A percentile compares a stretch with the other conserved stretches of the same genome.
These are phyloP conservation scores for Xyrichtys novacula DNA, from an alignment of 2,797 vertebrate genomes.

Conservation along the genomic window DNA sequence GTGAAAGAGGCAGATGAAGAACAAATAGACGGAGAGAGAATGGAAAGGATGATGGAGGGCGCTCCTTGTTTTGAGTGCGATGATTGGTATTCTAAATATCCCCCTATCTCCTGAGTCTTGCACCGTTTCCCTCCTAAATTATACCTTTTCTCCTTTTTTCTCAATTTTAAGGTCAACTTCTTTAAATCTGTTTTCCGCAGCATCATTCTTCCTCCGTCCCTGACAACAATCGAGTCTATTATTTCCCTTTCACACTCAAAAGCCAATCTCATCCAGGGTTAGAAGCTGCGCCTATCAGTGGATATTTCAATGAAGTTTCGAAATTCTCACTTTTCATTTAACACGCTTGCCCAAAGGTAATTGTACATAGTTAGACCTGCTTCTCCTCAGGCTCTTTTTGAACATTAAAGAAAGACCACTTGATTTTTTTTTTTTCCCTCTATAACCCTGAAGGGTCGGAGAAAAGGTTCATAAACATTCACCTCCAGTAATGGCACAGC, in stretches of 20 bases:
- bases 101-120: conserved; percentile 17
- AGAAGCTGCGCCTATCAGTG: background rate
- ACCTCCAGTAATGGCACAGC: background rate
- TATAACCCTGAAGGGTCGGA: background rate
- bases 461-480: background rate
- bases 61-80: conserved; percentile 53
- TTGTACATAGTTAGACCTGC: background rate
- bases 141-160: conserved; percentile 14
- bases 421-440: background rate
- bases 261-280: conserved; percentile 12
- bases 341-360: background rate
- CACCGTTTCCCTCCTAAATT: conserved; percentile 14
- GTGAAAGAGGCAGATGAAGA: conserved; percentile 37
- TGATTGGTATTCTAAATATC: conserved; percentile 53
- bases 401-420: conserved; percentile 1
- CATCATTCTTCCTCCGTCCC: background rate
- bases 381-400: conserved; percentile 8
- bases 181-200: background rate
- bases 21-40: conserved; percentile 27
- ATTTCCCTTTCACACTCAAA: conserved; percentile 11
- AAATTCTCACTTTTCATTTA: conserved; percentile 12
- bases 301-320: background rate
- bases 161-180: conserved; percentile 11
- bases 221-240: background rate
- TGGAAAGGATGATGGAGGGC: conserved; percentile 23